Evolutionary conservation across 2,797 vertebrate genomes (phyloP).

Genomic region (Etheostoma perlongum): DNA sequence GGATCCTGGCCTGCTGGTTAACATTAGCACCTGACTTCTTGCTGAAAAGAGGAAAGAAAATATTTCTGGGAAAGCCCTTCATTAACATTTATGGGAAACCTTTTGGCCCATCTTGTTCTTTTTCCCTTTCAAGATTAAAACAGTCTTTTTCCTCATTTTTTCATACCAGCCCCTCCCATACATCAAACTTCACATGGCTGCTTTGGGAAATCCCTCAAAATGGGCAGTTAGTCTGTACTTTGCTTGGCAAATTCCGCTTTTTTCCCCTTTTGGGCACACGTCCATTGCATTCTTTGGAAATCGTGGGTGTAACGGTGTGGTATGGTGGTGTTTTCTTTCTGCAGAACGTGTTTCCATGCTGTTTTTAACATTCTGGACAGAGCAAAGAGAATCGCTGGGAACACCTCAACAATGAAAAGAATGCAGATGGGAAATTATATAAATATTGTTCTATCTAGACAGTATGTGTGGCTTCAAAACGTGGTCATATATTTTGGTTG

Average conservation of each 20-base stretch:
- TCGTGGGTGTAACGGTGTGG: constrained; percentile 75
- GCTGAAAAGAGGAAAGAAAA: constrained; percentile 60
- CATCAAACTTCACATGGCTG: constrained; percentile 70
- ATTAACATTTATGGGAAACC: constrained; percentile 86
- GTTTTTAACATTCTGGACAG: constrained; percentile 63
- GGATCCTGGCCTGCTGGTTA: constrained; percentile 68
- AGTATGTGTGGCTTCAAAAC: constrained; percentile 28
- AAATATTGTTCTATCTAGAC: constrained; percentile 45
- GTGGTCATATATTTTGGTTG: constrained; percentile 16
- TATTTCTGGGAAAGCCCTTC: constrained; percentile 85
- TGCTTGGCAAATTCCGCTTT: constrained; percentile 71
- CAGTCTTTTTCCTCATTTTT: constrained; percentile 67
- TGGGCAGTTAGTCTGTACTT: constrained; percentile 72
- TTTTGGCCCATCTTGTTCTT: constrained; percentile 70
- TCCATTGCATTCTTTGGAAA: constrained; percentile 83
- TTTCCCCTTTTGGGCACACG: constrained; percentile 72
- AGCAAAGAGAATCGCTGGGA: constrained; percentile 64
- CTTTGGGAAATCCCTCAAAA: constrained; percentile 83
- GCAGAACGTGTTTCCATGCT: constrained; percentile 67
- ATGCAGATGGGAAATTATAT: constrained; percentile 70
- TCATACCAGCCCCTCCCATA: constrained; percentile 72
- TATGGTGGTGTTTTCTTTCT: constrained; percentile 76
- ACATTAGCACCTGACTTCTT: constrained; percentile 78
- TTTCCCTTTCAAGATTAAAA: constrained; percentile 72
- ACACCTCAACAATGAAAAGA: constrained; percentile 71